Conservation (phyloP, 1,140 invertebrate genomes). For the Hirudo medicinalis region DNA sequence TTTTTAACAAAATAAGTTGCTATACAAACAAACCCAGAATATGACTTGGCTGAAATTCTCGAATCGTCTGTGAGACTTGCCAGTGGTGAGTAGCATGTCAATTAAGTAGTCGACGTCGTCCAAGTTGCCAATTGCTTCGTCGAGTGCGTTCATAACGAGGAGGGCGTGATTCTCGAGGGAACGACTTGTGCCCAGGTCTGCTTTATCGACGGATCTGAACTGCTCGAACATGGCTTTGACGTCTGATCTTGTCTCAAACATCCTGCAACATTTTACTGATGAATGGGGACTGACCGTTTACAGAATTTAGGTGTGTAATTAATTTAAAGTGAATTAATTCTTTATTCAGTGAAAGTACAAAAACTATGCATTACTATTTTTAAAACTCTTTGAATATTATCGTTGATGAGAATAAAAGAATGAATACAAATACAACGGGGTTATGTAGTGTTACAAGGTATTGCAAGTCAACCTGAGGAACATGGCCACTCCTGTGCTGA, state of each 20-base stretch:
- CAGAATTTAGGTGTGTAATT: background rate
- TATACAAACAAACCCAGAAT: constrained; percentile 24
- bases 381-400: background rate
- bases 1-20: no score
- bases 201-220: constrained; percentile 62
- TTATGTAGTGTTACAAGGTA: background rate
- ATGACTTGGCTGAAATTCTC: constrained; percentile 24
- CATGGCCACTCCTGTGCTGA: constrained; percentile 73
- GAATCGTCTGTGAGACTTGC: constrained; percentile 55
- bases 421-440: background rate
- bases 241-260: constrained; percentile 74
- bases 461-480: constrained; percentile 64
- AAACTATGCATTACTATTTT: background rate
- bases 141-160: constrained; percentile 71
- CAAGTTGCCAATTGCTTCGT: constrained; percentile 64
- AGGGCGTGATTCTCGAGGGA: constrained; percentile 72
- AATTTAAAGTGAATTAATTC: background rate
- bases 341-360: background rate
- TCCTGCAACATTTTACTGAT: constrained; percentile 44
- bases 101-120: constrained; percentile 72
- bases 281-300: no score
- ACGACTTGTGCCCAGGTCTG: constrained; percentile 59
- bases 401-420: background rate
- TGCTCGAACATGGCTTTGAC: constrained; percentile 64
- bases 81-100: constrained; percentile 64